Conservation (phyloP, 2,797 vertebrate genomes). For the Tympanoctomys barrerae region DNA sequence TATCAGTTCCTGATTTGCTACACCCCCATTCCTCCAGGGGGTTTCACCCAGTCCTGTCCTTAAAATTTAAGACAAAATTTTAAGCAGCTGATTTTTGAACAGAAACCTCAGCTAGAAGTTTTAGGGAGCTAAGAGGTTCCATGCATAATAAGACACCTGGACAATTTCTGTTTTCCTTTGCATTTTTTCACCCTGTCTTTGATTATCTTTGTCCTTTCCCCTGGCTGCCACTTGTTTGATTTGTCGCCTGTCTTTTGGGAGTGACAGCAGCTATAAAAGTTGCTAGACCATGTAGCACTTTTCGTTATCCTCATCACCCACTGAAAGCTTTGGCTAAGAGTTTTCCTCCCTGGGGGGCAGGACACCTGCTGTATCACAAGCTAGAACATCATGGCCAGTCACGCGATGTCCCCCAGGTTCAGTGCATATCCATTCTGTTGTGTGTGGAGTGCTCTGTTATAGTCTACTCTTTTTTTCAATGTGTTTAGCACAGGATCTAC, state of each 20-base stretch:
- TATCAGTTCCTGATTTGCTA: neutral
- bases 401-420: neutral
- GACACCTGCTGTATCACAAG: neutral
- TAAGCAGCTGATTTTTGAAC: constrained; percentile 15
- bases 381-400: neutral
- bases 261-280: neutral
- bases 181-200: neutral
- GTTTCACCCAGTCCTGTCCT: neutral
- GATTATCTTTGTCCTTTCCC: neutral
- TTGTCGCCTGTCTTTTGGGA: neutral
- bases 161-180: neutral
- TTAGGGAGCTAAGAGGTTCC: neutral
- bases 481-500: too few relatives aligned
- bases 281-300: neutral
- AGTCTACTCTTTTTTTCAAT: neutral
- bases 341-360: neutral
- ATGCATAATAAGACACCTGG: neutral
- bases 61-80: neutral
- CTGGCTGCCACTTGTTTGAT: neutral
- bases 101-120: neutral
- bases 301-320: neutral
- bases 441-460: neutral
- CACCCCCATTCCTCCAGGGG: neutral
- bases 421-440: neutral
- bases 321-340: neutral